Evolutionary conservation across 2,113 vertebrate species (phyloP), one percentile per base, ranked within the genome.

Genomic region (Neomonachus schauinslandi): DNA sequence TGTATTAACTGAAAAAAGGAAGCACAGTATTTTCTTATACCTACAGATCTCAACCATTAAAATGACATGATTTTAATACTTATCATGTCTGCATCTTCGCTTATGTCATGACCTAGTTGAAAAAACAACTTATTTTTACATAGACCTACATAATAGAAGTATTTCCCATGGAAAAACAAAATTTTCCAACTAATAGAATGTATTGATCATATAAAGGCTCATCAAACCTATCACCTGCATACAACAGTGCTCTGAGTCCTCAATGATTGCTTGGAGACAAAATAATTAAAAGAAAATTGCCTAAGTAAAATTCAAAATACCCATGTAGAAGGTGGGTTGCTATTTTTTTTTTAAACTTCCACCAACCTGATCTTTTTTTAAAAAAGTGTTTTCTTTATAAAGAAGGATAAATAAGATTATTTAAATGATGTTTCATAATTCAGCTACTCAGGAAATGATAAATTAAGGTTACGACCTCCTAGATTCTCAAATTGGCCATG

Each of bases 401-500:
- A 89, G 53, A 36, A 71, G 74, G 26, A 36, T 81, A 93, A 31
- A 61, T 55, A 79, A 67, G 33, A 82, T 83, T 67, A 88, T 89
- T 76, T 96, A 88, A 97, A 49, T 53, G 81, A n/a, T 13, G 13
- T 93, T 83, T 97, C 69, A 39, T 63, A 95, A 87, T 83, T 93
- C 67, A 94, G 42, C 88, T 74, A 71, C 7, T 49, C 39, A 36
- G 57, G 81, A 96, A 95, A 83, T 93, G 89, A 94, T 84, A 92
- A 94, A 91, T 96, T 95, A 93, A 97, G 77, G 81, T 53, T 31
- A 69, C 74, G 36, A 80, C 21, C 24, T 9, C 21, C 49, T 36
- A 77, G 71, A 69, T 33, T 88, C 77, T 92, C 69, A 81, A 97
- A 90, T 92, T 51, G 91, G 69, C 33, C 42, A 11, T 0, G 0